Base-by-base conservation (phyloP, 2,888 invertebrate species). In the Podotricha telesiphe region DNA sequence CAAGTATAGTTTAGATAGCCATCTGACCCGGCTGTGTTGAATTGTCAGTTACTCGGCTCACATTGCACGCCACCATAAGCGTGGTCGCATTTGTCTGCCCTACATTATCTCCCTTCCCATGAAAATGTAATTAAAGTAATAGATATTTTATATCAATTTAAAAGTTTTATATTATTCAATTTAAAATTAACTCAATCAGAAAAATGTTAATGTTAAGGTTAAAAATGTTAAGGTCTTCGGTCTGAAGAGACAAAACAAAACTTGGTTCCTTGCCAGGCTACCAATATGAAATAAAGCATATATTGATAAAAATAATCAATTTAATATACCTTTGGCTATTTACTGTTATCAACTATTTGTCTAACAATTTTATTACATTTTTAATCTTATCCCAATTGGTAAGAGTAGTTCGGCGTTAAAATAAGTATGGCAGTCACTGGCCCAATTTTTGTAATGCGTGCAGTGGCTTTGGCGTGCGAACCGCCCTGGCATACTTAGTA, bases 401-500 rank as follows among this genome's bases (percentile, higher is more conserved):
- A 77, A 78, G 79, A 83, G 80, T 83, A 80, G 78, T 82, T 81
- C 78, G 79, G 81, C 80, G 78, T 78, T 79, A 68, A 70, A 20
- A 48, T 69, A 73, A 77, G 75, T 75, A 73, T 37, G 75, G 73
- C 80, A 85, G 70, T 85, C 69, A 83, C 78, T 88, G 83, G 78
- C 86, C 90, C 77, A 85, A 85, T 88, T 90, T 61, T 80, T 77
- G 81, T 86, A 89, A 88, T 87, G 86, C 82, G 83, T 80, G 77
- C 78, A 79, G 78, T 75, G 73, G 70, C 69, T 58, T 53, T 77
- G 79, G 74, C 88, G 89, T 91, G 91, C 87, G 90, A 91, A 88
- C 90, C 81, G 83, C 84, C 82, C 83, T 87, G 91, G 81, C 90
- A 86, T 68, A 92, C 88, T 89, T 89, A 80, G 72, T 82, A 37